These are phyloP conservation scores for Cryptocheilus praepositus DNA, from an alignment of 2,888 invertebrate genomes.

Conservation along the genomic window DNA sequence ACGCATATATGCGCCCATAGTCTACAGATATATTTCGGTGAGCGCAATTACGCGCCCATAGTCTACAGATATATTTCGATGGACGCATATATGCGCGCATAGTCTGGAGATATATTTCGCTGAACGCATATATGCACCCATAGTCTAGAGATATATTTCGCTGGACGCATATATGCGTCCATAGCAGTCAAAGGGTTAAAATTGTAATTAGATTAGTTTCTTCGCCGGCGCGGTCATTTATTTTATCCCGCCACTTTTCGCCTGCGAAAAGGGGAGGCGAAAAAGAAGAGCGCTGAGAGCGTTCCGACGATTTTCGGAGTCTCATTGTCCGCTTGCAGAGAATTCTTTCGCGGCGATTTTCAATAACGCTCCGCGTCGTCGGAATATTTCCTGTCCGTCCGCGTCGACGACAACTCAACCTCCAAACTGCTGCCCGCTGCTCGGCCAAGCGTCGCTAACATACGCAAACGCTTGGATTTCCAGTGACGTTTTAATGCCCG, in stretches of 20 bases:
- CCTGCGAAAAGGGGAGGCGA: not conserved
- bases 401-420: not conserved
- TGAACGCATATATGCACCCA: no score
- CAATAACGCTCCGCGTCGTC: constrained; percentile 30
- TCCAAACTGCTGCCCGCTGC: constrained; percentile 4
- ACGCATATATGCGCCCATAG: no score
- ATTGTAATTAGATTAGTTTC: no score
- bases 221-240: not conserved
- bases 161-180: no score
- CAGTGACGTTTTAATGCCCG: constrained; percentile 49
- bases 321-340: constrained; percentile 26
- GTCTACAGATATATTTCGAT: no score
- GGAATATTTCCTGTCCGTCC: constrained; percentile 16
- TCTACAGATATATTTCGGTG: no score
- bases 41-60: no score
- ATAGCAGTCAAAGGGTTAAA: no score
- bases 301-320: constrained; percentile 22
- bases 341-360: constrained; percentile 30
- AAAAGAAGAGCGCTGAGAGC: not conserved
- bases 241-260: constrained; percentile 14
- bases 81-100: no score
- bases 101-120: no score
- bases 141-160: no score
- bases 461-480: constrained; percentile 36
- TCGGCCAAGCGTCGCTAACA: not conserved